Percentiles rank a stretch among this genome's conserved stretches.
These are phyloP conservation scores for Liposcelis brunnea DNA, from an alignment of 2,888 invertebrate species.

Conservation along the genomic window DNA sequence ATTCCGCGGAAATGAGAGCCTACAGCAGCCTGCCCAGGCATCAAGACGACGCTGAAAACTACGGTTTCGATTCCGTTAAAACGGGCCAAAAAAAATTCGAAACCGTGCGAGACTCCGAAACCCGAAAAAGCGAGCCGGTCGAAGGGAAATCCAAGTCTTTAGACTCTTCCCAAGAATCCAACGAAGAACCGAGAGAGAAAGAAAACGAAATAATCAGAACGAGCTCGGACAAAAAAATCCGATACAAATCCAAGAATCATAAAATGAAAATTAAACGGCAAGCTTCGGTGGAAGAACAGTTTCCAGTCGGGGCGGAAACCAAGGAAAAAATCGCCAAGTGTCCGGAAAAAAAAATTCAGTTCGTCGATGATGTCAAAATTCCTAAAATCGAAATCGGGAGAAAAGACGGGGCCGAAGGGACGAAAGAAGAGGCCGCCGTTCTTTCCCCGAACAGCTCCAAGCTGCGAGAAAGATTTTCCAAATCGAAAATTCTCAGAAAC, in stretches of 20 bases:
- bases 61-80: conserved; percentile 12
- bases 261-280: conserved; percentile 5
- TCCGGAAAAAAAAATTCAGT: conserved; percentile 1
- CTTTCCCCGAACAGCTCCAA: conserved; percentile 6
- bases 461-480: conserved; percentile 1
- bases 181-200: background rate
- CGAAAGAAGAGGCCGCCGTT: too few species aligned
- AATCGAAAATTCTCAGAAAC: background rate
- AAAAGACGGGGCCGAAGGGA: background rate
- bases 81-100: too few species aligned
- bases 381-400: conserved; percentile 2
- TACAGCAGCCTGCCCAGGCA: conserved; percentile 41
- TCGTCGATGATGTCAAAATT: conserved; percentile 1
- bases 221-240: too few species aligned
- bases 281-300: conserved; percentile 1
- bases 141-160: background rate
- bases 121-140: background rate
- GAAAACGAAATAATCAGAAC: background rate
- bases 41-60: conserved; percentile 26
- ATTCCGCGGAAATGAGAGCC: conserved; percentile 36
- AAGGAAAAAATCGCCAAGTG: background rate
- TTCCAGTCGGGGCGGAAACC: background rate
- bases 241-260: too few species aligned
- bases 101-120: too few species aligned
- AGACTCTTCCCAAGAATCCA: background rate